Base-by-base conservation (phyloP, 2,888 invertebrate genomes). In the Neocrepidodera transversa region DNA sequence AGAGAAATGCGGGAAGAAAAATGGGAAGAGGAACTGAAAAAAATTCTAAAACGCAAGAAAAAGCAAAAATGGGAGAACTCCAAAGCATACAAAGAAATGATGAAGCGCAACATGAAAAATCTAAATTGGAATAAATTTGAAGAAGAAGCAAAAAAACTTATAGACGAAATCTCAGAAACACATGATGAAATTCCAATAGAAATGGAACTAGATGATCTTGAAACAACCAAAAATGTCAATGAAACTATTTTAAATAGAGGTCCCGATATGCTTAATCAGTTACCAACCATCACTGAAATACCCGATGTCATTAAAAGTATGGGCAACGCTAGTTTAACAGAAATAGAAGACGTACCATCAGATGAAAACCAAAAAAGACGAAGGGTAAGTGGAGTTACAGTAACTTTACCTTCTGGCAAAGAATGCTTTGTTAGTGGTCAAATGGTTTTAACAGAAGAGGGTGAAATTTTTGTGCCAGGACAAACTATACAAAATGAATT, bases 391-490 rank as follows among this genome's bases (percentile, higher is more conserved):
- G 80, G 80, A 2, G 77, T 78, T 7, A 75, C 73, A 66, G 74
- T 80, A 1, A 75, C 82, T 30, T 74, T 91, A 52, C 84, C 87
- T 58, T 86, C 88, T 56, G 85, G 87, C 49, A 87, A 87, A 71
- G 87, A 88, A 71, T 86, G 84, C 67, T 90, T 91, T 75, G 77
- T 91, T 42, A 84, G 87, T 1, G 91, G 91, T 0, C 89, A 90
- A 79, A 86, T 88, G 69, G 79, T 91, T 1, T 85, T 86, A 62
- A 89, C 89, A 0, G 87, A 88, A 45, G 84, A 83, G 56, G 90
- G 90, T 1, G 84, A 86, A 26, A 79, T 88, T 40, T 91, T 91
- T 73, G 85, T 91, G 10, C 90, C 91, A 0, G 91, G 91, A 2
- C 90, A 90, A 78, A 88, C 90, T 0, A 80, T 91, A 5, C 83